A percentile compares a stretch with the other conserved stretches of the same genome.
Conservation (phyloP, 2,888 invertebrate genomes). For the Acanthacorydalis orientalis region DNA sequence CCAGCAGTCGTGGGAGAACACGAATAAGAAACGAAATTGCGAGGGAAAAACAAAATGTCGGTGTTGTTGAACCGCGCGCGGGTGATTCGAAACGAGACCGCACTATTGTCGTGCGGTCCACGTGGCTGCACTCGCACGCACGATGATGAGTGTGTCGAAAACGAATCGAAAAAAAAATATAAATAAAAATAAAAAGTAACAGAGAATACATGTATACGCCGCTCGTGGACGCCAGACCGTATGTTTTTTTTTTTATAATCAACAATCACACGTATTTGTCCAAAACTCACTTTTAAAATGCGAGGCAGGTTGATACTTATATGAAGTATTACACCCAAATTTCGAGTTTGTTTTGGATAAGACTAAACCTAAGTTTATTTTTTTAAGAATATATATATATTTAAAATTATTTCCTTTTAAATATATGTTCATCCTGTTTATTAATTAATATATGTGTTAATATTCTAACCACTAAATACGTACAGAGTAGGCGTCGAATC, state of each 20-base stretch:
- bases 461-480: constrained; percentile 4
- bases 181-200: neutral
- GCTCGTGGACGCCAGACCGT: constrained; percentile 11
- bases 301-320: constrained; percentile 42
- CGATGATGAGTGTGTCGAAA: too few species aligned
- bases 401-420: constrained; percentile 24
- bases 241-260: constrained; percentile 20
- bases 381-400: constrained; percentile 20
- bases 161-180: too few species aligned
- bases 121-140: constrained; percentile 9
- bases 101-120: constrained; percentile 10
- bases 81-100: neutral
- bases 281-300: constrained; percentile 54
- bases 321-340: constrained; percentile 27
- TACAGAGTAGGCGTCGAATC: neutral
- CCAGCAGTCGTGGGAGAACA: neutral
- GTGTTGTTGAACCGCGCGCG: too few species aligned
- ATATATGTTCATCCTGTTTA: constrained; percentile 19
- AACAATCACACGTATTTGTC: constrained; percentile 59
- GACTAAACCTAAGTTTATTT: constrained; percentile 23
- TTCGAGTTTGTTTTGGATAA: constrained; percentile 34
- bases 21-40: too few species aligned
- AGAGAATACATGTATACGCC: neutral
- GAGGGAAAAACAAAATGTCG: too few species aligned
- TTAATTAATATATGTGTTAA: constrained; percentile 4